These are phyloP conservation scores for Stictonetta naevosa DNA, from an alignment of 2,113 vertebrate genomes.

Conservation along the genomic window DNA sequence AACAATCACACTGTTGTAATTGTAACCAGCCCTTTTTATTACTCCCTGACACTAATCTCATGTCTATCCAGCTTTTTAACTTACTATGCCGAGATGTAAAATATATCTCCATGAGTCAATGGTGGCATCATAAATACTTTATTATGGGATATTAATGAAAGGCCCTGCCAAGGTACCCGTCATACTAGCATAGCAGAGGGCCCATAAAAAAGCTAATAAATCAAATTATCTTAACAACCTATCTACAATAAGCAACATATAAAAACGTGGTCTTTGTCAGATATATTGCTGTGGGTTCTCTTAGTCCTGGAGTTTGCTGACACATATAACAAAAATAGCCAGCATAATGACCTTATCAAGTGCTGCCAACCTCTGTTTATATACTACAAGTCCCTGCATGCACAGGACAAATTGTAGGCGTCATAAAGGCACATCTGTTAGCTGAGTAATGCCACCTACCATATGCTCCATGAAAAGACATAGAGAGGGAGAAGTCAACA, in stretches of 20 bases:
- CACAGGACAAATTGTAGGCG: constrained; percentile 16
- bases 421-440: constrained; percentile 60
- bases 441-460: constrained; percentile 40
- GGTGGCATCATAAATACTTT: constrained; percentile 70
- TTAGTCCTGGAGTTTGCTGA: constrained; percentile 33
- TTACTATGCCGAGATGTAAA: constrained; percentile 59
- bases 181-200: constrained; percentile 33
- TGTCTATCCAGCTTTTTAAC: constrained; percentile 37
- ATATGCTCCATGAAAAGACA: constrained; percentile 39
- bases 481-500: background rate
- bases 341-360: constrained; percentile 57
- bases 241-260: constrained; percentile 53
- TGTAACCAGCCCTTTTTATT: constrained; percentile 33
- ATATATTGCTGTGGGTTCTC: constrained; percentile 47
- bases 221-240: constrained; percentile 52
- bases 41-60: constrained; percentile 13
- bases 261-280: constrained; percentile 61
- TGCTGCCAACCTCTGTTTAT: constrained; percentile 44
- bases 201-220: constrained; percentile 63
- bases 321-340: constrained; percentile 53
- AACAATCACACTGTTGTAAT: background rate
- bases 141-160: constrained; percentile 77
- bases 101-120: constrained; percentile 54
- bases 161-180: constrained; percentile 38
- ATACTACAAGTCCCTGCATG: constrained; percentile 2